Evolutionary conservation across 2,113 vertebrate genomes (phyloP).

Genomic region (Notothenia coriiceps): DNA sequence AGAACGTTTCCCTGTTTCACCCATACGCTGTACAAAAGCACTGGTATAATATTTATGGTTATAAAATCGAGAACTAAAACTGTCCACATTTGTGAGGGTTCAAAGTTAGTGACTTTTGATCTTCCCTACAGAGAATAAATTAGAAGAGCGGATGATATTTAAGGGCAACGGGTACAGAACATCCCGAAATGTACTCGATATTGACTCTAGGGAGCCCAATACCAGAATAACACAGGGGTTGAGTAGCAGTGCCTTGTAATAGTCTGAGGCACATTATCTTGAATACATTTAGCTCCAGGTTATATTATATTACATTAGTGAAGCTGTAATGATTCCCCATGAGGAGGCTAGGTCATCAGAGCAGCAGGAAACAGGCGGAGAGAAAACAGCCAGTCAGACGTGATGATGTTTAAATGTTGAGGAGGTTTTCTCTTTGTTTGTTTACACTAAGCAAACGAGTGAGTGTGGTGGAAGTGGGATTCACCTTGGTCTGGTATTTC

Average conservation of each 20-base stretch:
- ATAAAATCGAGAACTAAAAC: slow-evolving; percentile 11
- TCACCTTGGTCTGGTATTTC: slow-evolving; percentile 93
- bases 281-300: slow-evolving; percentile 60
- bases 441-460: not conserved
- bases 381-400: not conserved
- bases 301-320: slow-evolving; percentile 61
- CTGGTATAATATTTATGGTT: slow-evolving; percentile 28
- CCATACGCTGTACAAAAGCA: not conserved
- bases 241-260: slow-evolving; percentile 18
- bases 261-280: slow-evolving; percentile 35
- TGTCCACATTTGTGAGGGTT: slow-evolving; percentile 25
- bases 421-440: not conserved
- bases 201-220: slow-evolving; percentile 54
- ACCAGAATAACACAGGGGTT: slow-evolving; percentile 36
- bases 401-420: not conserved
- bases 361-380: not conserved
- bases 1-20: slow-evolving; percentile 7
- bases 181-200: slow-evolving; percentile 50
- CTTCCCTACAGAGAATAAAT: slow-evolving; percentile 44
- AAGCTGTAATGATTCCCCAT: slow-evolving; percentile 43
- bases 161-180: slow-evolving; percentile 38
- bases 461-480: not conserved
- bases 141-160: slow-evolving; percentile 16
- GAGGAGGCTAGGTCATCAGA: slow-evolving; percentile 16
- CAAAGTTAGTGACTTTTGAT: slow-evolving; percentile 9